These are phyloP conservation scores for Cirrhinus molitorella DNA, from an alignment of 2,797 vertebrate genomes.

Conservation along the genomic window DNA sequence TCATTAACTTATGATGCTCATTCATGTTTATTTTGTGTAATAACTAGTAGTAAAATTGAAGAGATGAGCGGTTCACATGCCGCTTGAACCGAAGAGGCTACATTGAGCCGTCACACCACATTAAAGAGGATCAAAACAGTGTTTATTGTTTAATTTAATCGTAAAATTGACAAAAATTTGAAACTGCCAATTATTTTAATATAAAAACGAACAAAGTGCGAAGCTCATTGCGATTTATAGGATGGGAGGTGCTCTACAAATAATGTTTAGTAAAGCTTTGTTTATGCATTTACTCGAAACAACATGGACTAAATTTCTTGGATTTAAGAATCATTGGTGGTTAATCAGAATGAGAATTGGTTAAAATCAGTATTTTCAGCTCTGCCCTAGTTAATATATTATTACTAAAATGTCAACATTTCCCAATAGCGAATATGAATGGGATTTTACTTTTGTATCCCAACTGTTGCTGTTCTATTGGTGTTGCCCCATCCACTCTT, in stretches of 20 bases:
- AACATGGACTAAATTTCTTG: neutral
- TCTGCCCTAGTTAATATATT: too few relatives aligned
- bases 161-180: too few relatives aligned
- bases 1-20: neutral
- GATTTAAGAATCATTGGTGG: neutral
- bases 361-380: neutral
- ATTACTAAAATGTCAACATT: neutral
- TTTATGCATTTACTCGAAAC: neutral
- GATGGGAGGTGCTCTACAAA: neutral
- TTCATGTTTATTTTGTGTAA: neutral
- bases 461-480: neutral
- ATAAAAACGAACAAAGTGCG: neutral
- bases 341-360: neutral
- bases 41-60: neutral
- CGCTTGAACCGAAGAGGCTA: neutral
- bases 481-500: neutral
- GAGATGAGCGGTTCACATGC: neutral
- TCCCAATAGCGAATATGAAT: neutral
- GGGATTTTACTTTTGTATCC: neutral
- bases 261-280: neutral
- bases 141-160: too few relatives aligned
- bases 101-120: neutral
- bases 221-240: neutral
- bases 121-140: too few relatives aligned
- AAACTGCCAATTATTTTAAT: neutral